Base-by-base conservation (phyloP, 2,113 vertebrate species). In the Paramisgurnus dabryanus region DNA sequence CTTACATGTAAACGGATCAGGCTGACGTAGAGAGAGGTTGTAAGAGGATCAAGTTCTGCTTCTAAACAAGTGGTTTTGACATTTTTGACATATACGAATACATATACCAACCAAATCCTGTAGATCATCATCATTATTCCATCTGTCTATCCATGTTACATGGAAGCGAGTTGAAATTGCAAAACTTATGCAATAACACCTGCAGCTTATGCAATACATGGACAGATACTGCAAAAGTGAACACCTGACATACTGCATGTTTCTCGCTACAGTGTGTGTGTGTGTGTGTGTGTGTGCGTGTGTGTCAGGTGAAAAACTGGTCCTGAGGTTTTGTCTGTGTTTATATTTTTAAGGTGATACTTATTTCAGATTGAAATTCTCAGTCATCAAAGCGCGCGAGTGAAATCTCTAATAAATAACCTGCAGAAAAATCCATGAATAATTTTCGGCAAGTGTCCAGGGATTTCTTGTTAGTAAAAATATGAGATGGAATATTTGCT, bases 161-260 rank as follows among this genome's bases (percentile, higher is more conserved):
- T 40, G 22, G n/a, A 74, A 49, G 47, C 8, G 7, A 49, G 41
- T 41, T 27, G 41, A 47, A 17, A 64, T 75, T 75, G 12, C 43
- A 34, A 75, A 75, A 11, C 12, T 50, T 17, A 49, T 5, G 57
- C 55, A 63, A 53, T 76, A 67, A 58, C 27, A 67, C 63, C 69
- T 74, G 4, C 4, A 67, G 53, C 67, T 80, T 77, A 79, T 79
- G 77, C 55, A 83, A 83, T 61, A 74, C 0, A n/a, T 50, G 60
- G 67, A 61, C 66, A 40, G 57, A 13, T n/a, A 58, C 22, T 18
- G 10, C 45, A 0, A 76, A 58, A 63, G 8, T 22, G 72, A 80
- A 63, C 49, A 80, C 57, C 60, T 79, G 27, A 76, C 63, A 60
- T 78, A 57, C 58, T 47, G 13, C 40, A 18, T 15, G 70, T 34